phyloP scores from a whole-genome alignment of 2,797 vertebrate species.

The Acanthurus tractus region DNA sequence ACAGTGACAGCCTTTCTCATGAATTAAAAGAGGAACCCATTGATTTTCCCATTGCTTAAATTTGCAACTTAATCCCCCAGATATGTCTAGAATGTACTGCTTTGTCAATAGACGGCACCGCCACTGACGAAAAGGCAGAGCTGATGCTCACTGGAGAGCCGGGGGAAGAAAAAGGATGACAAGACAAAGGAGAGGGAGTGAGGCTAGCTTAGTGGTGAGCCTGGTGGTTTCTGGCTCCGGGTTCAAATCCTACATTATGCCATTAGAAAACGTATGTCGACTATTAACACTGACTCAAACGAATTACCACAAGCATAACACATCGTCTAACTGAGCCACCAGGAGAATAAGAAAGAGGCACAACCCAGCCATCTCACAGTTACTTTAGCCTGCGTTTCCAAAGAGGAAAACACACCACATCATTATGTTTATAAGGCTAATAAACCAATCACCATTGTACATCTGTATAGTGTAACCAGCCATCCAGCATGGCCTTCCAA shows the following conservation, averaged over 20 bases:
- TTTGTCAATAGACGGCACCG: slow-evolving; percentile 79
- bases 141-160: slow-evolving; percentile 46
- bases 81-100: slow-evolving; percentile 81
- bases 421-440: slow-evolving; percentile 74
- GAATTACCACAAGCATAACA: slow-evolving; percentile 61
- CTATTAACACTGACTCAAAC: slow-evolving; percentile 58
- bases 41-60: slow-evolving; percentile 87
- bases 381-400: slow-evolving; percentile 45
- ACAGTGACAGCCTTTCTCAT: slow-evolving; percentile 83
- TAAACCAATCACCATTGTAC: slow-evolving; percentile 73
- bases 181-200: slow-evolving; percentile 72
- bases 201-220: slow-evolving; percentile 41
- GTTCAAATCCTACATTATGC: slow-evolving; percentile 42
- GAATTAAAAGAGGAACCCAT: slow-evolving; percentile 86
- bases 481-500: slow-evolving; percentile 56
- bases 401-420: slow-evolving; percentile 64
- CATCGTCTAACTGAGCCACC: slow-evolving; percentile 53
- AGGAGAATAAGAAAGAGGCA: slow-evolving; percentile 41
- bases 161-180: slow-evolving; percentile 60
- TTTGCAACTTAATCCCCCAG: slow-evolving; percentile 86
- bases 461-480: slow-evolving; percentile 76
- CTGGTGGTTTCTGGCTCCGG: slow-evolving; percentile 51
- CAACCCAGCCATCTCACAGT: slow-evolving; percentile 23
- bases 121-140: slow-evolving; percentile 55
- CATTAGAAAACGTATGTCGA: slow-evolving; percentile 50